Base-by-base conservation (phyloP, 2,113 vertebrate genomes). In the Chamaea fasciata region DNA sequence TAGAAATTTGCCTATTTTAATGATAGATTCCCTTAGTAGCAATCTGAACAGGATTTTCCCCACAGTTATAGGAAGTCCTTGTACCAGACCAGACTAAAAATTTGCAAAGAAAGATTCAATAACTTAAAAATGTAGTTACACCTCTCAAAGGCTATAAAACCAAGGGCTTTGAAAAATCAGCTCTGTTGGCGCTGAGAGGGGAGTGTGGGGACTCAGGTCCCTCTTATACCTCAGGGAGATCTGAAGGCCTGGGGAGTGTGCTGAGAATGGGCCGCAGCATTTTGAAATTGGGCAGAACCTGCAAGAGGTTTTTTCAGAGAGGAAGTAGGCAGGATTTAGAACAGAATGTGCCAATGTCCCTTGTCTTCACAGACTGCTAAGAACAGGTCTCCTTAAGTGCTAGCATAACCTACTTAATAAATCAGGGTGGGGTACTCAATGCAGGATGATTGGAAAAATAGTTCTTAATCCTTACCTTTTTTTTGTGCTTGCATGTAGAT, bases 201-300 rank as follows among this genome's bases (percentile, higher is more conserved):
- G 52, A 44, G 17, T 13, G 11, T 69, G 50, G 59, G 28, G 23
- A 28, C 28, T 47, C 19, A 13, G 21, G 30, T 41, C 16, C 35
- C 24, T 1, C 0, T 41, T 33, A 35, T 37, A 11, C 23, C 31
- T 42, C 17, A 49, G 31, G 59, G 28, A 73, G 35, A 62, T 35
- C 17, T 0, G 0, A 4, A 17, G 5, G 8, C 9, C 39, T 35
- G 16, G 30, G 8, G 2, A 31, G 7, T 4, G 9, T 46, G 46
- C 6, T 71, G 13, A 18, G 28, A 79, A 87, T 20, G 42, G 0
- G 3, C 18, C 65, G 12, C 27, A 47, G 57, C 3, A 21, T 26
- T 90, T 35, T 70, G 63, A 86, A 83, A 53, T 10, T 0, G 0
- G 11, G 18, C 19, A 69, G 39, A 16, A 44, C 7, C 44, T 79